Conservation (phyloP, 1,140 invertebrate genomes). For the Polypedilum pembai region DNA sequence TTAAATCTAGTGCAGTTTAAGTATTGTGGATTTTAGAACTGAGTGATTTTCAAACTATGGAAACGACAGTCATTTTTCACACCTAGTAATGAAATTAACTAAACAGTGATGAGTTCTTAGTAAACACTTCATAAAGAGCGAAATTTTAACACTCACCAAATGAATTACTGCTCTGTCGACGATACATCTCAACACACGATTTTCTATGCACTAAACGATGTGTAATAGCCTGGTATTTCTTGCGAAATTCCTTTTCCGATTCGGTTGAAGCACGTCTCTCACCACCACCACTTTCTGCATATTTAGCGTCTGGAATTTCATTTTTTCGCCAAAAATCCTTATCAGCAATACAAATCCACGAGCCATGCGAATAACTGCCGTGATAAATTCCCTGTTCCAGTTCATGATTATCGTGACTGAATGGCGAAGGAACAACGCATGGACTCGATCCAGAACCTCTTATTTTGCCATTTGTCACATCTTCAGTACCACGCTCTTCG, state of each 20-base stretch:
- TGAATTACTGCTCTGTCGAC: conserved; percentile 69
- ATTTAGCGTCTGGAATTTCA: conserved; percentile 42
- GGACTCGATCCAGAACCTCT: conserved; percentile 57
- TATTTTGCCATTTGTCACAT: conserved; percentile 56
- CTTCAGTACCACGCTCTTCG: conserved; percentile 66
- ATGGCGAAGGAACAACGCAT: conserved; percentile 46
- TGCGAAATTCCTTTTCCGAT: conserved; percentile 77
- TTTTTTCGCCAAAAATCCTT: conserved; percentile 61
- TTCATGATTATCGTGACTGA: conserved; percentile 37
- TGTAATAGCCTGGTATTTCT: conserved; percentile 77
- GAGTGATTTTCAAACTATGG: too few species aligned
- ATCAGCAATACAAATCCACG: conserved; percentile 71
- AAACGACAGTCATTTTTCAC: too few species aligned
- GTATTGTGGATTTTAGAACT: too few species aligned
- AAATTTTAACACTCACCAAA: conserved; percentile 60
- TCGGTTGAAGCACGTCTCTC: conserved; percentile 66
- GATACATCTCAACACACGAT: conserved; percentile 85
- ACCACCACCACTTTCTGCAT: conserved; percentile 35
- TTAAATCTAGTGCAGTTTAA: too few species aligned
- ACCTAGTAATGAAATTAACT: too few species aligned
- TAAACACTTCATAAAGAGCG: neutral
- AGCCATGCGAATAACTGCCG: conserved; percentile 59
- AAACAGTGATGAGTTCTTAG: neutral
- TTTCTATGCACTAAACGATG: conserved; percentile 85
- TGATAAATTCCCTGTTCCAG: conserved; percentile 59